Evolutionary conservation across 2,113 vertebrate genomes (phyloP).

Genomic region (Hyaena hyaena): DNA sequence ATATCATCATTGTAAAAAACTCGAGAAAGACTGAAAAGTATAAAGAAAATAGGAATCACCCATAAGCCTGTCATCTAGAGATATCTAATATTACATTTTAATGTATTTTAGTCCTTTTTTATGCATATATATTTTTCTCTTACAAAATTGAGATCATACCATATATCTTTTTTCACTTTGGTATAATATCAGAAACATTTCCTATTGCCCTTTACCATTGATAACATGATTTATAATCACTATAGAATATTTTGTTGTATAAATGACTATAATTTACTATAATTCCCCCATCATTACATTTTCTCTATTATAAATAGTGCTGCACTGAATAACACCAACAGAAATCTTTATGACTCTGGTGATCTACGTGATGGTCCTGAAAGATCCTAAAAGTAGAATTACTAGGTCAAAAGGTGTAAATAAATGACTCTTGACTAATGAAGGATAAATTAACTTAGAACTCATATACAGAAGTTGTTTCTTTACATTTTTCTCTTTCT

Average conservation of each 20-base stretch:
- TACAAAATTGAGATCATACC: not conserved
- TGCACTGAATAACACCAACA: not conserved
- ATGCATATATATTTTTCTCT: not conserved
- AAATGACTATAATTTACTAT: not conserved
- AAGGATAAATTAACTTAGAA: not conserved
- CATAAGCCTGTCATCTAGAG: not conserved
- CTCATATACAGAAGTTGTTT: not conserved
- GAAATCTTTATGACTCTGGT: not conserved
- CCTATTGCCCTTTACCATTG: not conserved
- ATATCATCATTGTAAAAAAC: not conserved
- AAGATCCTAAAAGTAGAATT: not conserved
- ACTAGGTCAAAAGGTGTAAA: not conserved
- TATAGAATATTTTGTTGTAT: not conserved
- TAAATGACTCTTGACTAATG: not conserved
- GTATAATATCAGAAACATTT: not conserved
- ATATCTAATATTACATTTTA: not conserved
- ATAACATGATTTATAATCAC: not conserved
- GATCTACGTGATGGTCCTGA: not conserved
- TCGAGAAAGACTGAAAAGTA: not conserved
- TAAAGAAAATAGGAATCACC: conserved; percentile 7
- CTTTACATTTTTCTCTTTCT: not conserved
- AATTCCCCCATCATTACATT: not conserved
- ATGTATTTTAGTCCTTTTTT: not conserved
- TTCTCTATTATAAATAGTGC: not conserved
- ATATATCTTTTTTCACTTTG: not conserved